Percentiles rank a stretch among this genome's conserved stretches.
Evolutionary conservation across 2,113 vertebrate genomes (phyloP).

Genomic region (Tragelaphus strepsiceros): DNA sequence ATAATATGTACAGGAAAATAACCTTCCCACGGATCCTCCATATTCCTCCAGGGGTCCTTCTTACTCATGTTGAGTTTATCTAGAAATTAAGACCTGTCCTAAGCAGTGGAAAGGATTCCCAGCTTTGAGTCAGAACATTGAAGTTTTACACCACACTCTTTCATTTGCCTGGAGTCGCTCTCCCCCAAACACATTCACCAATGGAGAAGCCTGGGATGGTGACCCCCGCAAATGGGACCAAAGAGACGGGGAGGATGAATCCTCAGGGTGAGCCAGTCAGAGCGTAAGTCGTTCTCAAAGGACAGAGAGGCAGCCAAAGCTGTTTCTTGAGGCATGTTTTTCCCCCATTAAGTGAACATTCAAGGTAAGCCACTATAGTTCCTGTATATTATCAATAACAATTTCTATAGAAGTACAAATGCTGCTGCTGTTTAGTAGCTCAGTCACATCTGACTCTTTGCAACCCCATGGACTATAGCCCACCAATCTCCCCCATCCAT

Average conservation of each 20-base stretch:
- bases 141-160: background rate
- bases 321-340: background rate
- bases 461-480: background rate
- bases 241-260: background rate
- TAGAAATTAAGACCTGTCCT: background rate
- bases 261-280: too few species aligned
- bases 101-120: background rate
- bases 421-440: background rate
- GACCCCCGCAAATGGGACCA: background rate
- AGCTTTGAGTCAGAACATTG: background rate
- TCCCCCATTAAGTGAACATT: background rate
- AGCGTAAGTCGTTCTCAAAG: background rate
- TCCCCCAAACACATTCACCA: too few species aligned
- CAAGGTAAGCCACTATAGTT: background rate
- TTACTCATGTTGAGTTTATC: background rate
- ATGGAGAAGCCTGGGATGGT: fast-evolving
- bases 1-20: background rate
- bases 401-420: background rate
- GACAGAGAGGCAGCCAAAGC: too few species aligned
- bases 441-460: background rate
- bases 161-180: fast-evolving
- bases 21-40: background rate
- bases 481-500: background rate
- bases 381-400: background rate
- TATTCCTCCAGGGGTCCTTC: background rate